Evolutionary conservation across 1,140 invertebrate genomes (phyloP), one percentile per base, ranked within the genome.

Genomic region (Listronotus bonariensis): DNA sequence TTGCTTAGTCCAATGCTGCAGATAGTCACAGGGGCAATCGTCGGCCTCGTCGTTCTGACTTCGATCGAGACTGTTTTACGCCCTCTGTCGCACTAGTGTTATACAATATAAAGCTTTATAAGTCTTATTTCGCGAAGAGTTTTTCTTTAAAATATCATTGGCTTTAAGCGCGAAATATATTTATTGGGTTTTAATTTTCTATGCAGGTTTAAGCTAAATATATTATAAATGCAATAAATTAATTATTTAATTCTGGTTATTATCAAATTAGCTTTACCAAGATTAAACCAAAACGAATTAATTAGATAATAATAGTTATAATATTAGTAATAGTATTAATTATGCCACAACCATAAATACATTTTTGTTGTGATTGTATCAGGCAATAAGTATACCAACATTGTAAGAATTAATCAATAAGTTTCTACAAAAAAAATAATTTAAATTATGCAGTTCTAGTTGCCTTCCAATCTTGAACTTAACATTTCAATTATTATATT

Each of bases 41-140:
- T 36, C 52, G 53, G 53, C 53, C 26, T 65, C 62, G 56, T 65
- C 53, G 26, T 65, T 56, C 38, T 34, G 62, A 65, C 62, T 65
- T 65, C 62, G 62, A 65, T 65, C 62, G 62, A 34, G 53, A 34
- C 36, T 34, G n/a, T 65, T 65, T 52, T 14, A 53, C 62, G 62
- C 62, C 62, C 62, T 56, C 62, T 65, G 40, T 52, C 36, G 62
- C 49, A 54, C n/a, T 40, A 34, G 26, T 46, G 36, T 51, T 32
- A 20, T 20, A 41, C 41, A 36, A 32, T 41, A 56, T 17, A 14
- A 18, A n/a, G 8, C 34, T 1, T 1, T 12, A 36, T 36, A 26
- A 26, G 2, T 26, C 20, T 26, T 5, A 5, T 26, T 26, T 26
- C 2, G 20, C 20, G 5, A 26, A 26, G 20, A 26, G 5, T 26